Evolutionary conservation across 2,888 invertebrate genomes (phyloP), one percentile per base, ranked within the genome.

Genomic region (Campoplex capitator): DNA sequence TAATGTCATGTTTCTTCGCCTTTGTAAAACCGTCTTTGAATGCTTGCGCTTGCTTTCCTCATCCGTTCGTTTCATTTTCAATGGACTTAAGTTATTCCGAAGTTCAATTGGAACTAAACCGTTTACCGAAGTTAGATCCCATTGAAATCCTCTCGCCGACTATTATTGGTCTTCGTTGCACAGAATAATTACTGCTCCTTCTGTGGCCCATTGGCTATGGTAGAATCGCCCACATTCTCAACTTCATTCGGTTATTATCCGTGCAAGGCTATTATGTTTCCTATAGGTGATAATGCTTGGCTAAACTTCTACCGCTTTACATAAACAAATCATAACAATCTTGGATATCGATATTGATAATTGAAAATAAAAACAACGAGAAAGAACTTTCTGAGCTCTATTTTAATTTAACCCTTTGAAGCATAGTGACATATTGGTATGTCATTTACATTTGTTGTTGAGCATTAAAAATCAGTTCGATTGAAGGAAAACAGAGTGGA

Each of bases 81-180:
- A 90, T 86, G 89, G 90, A 83, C 88, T 84, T 88, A 85, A 88
- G 90, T 91, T 89, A 84, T 88, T 79, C 78, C 78, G 71, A 93
- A 92, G 92, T 93, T 92, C 91, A 93, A 93, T 93, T 92, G 92
- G 89, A 92, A 89, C 92, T 92, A 91, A 92, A 93, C 91, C 90
- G 90, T 92, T 91, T 82, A 68, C 88, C 89, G 83, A 92, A 92
- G 91, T 92, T 92, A 90, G 88, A 84, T 87, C 91, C 81, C 91
- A 92, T 92, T 91, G 92, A 90, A 92, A 93, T 92, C 90, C 90
- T 90, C 89, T 92, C 90, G 88, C 90, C 90, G 91, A 92, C 92
- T 93, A 91, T 93, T 92, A 92, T 92, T 91, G 91, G 90, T 92
- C 90, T 89, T 90, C 91, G 90, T 92, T 91, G 90, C 90, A 90